Conservation (phyloP, 1,140 invertebrate species). For the Hycleus phaleratus region DNA sequence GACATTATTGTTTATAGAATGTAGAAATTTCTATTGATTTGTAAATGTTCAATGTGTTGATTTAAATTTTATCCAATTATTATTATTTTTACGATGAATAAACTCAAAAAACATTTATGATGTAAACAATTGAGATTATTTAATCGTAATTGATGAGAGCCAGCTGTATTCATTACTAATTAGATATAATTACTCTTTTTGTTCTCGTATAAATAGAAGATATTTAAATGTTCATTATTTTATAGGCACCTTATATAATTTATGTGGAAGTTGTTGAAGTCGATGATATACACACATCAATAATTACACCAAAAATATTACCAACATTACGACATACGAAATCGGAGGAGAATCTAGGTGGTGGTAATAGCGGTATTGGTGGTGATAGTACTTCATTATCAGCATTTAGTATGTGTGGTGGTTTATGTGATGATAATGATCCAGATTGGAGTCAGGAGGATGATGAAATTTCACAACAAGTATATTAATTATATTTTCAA, state of each 20-base stretch:
- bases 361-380: slow-evolving; percentile 19
- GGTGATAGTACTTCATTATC: slow-evolving; percentile 38
- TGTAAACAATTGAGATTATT: no score
- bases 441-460: slow-evolving; percentile 90
- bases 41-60: neutral
- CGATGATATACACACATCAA: slow-evolving; percentile 72
- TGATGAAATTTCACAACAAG: slow-evolving; percentile 80
- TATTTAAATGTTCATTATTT: slow-evolving; percentile 10
- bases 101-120: no score
- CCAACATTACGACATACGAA: slow-evolving; percentile 79
- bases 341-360: slow-evolving; percentile 84
- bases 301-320: slow-evolving; percentile 72
- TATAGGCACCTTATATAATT: slow-evolving; percentile 91
- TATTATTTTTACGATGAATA: neutral
- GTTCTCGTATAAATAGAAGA: no score
- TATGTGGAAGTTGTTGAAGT: slow-evolving; percentile 96
- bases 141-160: no score
- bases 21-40: no score
- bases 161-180: no score
- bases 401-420: slow-evolving; percentile 37
- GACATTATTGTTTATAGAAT: no score
- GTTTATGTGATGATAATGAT: slow-evolving; percentile 48
- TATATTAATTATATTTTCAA: slow-evolving; percentile 32
- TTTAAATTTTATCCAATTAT: neutral
- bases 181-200: no score